A percentile compares a stretch with the other conserved stretches of the same genome.
Conservation (phyloP, 2,113 vertebrate genomes). For the Macrotis lagotis region DNA sequence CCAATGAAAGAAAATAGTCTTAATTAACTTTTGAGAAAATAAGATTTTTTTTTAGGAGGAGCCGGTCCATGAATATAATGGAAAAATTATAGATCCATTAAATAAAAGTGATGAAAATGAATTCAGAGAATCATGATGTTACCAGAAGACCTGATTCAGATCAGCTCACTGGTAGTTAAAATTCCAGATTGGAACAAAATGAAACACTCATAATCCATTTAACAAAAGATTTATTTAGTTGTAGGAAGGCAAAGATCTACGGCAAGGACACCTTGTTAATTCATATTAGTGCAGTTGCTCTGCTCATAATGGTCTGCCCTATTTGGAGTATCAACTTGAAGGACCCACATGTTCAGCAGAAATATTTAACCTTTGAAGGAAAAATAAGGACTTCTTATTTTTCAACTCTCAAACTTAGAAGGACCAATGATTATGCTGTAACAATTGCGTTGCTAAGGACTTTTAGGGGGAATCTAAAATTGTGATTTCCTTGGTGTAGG, state of each 20-base stretch:
- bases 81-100: background rate
- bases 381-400: background rate
- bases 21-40: slow-evolving; percentile 14
- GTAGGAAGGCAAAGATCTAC: background rate
- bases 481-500: background rate
- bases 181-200: background rate
- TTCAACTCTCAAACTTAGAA: background rate
- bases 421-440: slow-evolving; percentile 43
- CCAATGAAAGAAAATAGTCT: background rate
- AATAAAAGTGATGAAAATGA: background rate
- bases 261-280: background rate
- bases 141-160: background rate
- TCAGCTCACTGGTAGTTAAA: background rate
- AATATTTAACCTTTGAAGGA: slow-evolving; percentile 12
- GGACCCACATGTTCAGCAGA: slow-evolving; percentile 13
- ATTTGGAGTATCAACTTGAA: slow-evolving; percentile 25
- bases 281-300: background rate
- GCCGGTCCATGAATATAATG: background rate
- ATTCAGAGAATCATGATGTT: background rate
- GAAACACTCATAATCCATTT: background rate
- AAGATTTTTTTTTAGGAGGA: background rate
- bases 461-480: background rate
- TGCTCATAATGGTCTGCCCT: slow-evolving; percentile 1
- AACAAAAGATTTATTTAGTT: background rate
- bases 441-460: slow-evolving; percentile 51